phyloP scores from a whole-genome alignment of 2,888 invertebrate species.

The Cetonia aurata region DNA sequence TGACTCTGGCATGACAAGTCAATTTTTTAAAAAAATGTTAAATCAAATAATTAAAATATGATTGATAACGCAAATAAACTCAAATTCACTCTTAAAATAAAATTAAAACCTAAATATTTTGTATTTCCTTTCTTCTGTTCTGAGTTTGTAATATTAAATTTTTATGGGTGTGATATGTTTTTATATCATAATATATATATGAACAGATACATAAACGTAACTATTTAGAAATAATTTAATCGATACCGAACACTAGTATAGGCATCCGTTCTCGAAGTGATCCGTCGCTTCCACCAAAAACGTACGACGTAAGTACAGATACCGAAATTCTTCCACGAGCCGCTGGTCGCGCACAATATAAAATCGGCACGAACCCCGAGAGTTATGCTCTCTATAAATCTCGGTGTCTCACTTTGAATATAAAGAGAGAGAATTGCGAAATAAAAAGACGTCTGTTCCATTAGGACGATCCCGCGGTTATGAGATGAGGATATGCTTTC shows the following conservation, averaged over 20 bases:
- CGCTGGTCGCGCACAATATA: conserved; percentile 54
- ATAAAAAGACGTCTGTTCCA: conserved; percentile 60
- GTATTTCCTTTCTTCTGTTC: too few species aligned
- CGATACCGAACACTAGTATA: neutral
- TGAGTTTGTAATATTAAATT: too few species aligned
- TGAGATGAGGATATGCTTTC: conserved; percentile 59
- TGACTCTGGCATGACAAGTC: too few species aligned
- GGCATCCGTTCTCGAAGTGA: conserved; percentile 9
- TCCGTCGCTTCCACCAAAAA: conserved; percentile 29
- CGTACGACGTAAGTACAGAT: conserved; percentile 18
- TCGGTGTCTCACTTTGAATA: conserved; percentile 59
- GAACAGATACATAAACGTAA: too few species aligned
- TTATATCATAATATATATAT: too few species aligned
- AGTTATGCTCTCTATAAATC: conserved; percentile 59
- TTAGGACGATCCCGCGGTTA: conserved; percentile 58
- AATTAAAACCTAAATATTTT: too few species aligned
- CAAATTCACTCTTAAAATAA: too few species aligned
- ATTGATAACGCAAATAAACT: too few species aligned
- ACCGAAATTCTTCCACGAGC: conserved; percentile 48
- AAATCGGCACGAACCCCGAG: conserved; percentile 56
- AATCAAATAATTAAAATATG: too few species aligned
- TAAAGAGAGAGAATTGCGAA: conserved; percentile 55
- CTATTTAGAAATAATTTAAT: too few species aligned
- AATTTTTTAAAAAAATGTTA: too few species aligned
- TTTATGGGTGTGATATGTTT: too few species aligned